Percentiles rank a stretch among this genome's conserved stretches.
Conservation (phyloP, 2,888 invertebrate genomes). For the Clepsis dumicolana region DNA sequence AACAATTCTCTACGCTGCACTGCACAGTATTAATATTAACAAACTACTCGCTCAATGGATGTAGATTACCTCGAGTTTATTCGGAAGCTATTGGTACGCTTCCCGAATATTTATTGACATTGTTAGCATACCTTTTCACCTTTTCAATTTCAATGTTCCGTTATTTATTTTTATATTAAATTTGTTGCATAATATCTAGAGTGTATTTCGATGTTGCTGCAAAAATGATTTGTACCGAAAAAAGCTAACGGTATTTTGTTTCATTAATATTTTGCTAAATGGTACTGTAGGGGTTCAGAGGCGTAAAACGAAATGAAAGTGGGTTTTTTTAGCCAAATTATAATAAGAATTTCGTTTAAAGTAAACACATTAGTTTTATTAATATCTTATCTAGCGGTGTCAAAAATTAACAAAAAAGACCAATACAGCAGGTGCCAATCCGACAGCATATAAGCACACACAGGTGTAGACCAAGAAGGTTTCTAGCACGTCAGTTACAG, state of each 20-base stretch:
- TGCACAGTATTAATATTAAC: neutral
- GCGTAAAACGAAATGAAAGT: no score
- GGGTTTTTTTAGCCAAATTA: no score
- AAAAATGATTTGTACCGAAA: neutral
- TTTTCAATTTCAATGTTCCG: slow-evolving; percentile 33
- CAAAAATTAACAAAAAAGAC: no score
- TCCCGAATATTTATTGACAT: slow-evolving; percentile 36
- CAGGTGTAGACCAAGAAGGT: no score
- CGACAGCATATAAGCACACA: no score
- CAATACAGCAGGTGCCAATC: no score
- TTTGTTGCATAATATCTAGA: slow-evolving; percentile 15
- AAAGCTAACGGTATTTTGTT: neutral
- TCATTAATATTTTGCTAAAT: no score
- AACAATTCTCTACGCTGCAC: slow-evolving; percentile 9
- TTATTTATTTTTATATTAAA: slow-evolving; percentile 25
- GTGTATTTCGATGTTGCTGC: slow-evolving; percentile 8
- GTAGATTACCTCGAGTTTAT: slow-evolving; percentile 14
- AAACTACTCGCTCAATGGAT: neutral
- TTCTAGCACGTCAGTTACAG: no score
- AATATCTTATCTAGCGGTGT: no score
- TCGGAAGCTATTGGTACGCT: slow-evolving; percentile 14
- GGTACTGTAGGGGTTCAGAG: no score
- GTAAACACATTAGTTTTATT: no score
- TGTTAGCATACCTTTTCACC: slow-evolving; percentile 36
- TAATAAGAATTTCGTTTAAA: no score